Base-by-base conservation (phyloP, 1,140 invertebrate species). In the Lysiphlebus fabarum region DNA sequence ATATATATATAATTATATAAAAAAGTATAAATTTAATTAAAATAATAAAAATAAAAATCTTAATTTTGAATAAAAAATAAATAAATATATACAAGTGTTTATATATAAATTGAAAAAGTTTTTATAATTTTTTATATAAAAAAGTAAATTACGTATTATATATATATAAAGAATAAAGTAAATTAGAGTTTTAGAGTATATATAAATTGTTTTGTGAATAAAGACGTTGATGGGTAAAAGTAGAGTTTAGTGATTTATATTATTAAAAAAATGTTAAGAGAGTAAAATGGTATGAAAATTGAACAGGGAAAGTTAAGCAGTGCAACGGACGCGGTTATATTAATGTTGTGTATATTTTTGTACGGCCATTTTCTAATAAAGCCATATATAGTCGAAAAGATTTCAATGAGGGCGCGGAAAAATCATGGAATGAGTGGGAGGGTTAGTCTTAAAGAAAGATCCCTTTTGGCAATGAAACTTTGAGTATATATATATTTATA, bases 341-440 rank as follows among this genome's bases (percentile, higher is more conserved):
- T 76, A 77, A 78, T 17, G 76, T 77, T 65, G 69, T 72, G 14
- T n/a, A n/a, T n/a, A n/a, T 51, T 75, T 70, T 65, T 56, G 63
- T 58, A 53, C 62, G 64, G 69, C 70, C 70, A 72, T 75, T 77
- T 77, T 76, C 72, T 79, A 73, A 79, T 79, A 76, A 78, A 79
- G 71, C 75, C 71, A 68, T n/a, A n/a, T n/a, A n/a, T 77, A 65
- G 58, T 53, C 37, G 56, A 53, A 36, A 41, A 36, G 37, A 26
- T 17, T 26, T 62, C 62, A 58, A 61, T 59, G 61, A 55, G 42
- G 54, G 62, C 63, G 61, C 41, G 47, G 57, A 66, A 69, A 69
- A 55, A 57, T 36, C 56, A 38, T 51, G 59, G 62, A 63, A 43
- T 55, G 60, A 48, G 65, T 61, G 67, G 69, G 69, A 70, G 71